Percentiles rank a stretch among this genome's conserved stretches.
Evolutionary conservation across 2,113 vertebrate genomes (phyloP).

Genomic region (Ctenomys sociabilis): DNA sequence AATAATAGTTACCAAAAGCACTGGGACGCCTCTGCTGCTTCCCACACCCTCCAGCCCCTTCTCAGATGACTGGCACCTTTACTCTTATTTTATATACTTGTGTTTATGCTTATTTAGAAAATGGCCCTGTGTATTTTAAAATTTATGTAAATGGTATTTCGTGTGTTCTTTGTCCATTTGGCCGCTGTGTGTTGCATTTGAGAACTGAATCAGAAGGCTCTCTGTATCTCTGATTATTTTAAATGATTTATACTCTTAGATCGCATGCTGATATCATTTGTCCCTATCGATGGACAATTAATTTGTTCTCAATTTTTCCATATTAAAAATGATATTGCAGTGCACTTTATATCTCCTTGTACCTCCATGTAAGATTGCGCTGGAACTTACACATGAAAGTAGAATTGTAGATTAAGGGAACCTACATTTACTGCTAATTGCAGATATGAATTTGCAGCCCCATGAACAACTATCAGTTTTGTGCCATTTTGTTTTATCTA

Average conservation of each 20-base stretch:
- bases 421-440: neutral
- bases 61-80: neutral
- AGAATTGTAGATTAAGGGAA: neutral
- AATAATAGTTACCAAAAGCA: neutral
- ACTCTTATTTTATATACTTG: neutral
- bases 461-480: neutral
- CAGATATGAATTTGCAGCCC: neutral
- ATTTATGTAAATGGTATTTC: neutral
- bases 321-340: neutral
- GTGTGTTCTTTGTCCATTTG: neutral
- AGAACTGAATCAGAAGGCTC: neutral
- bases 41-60: rapidly evolving
- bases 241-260: neutral
- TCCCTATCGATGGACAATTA: neutral
- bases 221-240: neutral
- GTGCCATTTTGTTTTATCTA: neutral
- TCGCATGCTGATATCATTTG: neutral
- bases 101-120: neutral
- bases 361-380: neutral
- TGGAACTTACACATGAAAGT: neutral
- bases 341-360: neutral
- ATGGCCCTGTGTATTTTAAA: neutral
- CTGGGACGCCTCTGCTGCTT: neutral
- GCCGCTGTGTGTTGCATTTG: neutral
- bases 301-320: neutral